phyloP scores from a whole-genome alignment of 1,140 invertebrate species.

The Luehdorfia chinensis region DNA sequence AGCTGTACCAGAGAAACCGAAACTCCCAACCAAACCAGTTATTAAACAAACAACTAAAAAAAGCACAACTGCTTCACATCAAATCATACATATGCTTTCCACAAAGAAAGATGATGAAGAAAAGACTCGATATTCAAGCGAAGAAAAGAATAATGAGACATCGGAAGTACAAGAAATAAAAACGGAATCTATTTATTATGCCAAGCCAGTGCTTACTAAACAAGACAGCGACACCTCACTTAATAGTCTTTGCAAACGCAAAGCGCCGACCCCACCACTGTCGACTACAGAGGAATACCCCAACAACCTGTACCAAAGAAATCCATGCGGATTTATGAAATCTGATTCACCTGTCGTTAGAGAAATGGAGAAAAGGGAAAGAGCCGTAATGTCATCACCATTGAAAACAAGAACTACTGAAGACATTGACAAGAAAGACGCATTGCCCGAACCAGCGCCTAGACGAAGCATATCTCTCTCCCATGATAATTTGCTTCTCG shows the following conservation, averaged over 20 bases:
- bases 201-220: constrained; percentile 71
- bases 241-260: constrained; percentile 74
- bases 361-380: constrained; percentile 85
- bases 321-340: constrained; percentile 77
- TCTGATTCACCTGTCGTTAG: constrained; percentile 83
- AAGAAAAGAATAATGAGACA: constrained; percentile 57
- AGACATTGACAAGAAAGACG: constrained; percentile 48
- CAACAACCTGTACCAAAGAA: constrained; percentile 76
- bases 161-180: constrained; percentile 49
- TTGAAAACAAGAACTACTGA: constrained; percentile 45
- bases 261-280: constrained; percentile 83
- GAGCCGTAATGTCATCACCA: constrained; percentile 72
- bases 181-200: constrained; percentile 60
- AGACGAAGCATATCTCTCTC: constrained; percentile 83
- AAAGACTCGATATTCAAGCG: constrained; percentile 38
- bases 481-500: constrained; percentile 82
- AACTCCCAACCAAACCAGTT: constrained; percentile 80
- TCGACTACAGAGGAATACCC: constrained; percentile 74
- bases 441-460: constrained; percentile 80
- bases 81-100: constrained; percentile 73
- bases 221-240: constrained; percentile 76
- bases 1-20: constrained; percentile 80
- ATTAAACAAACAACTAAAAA: constrained; percentile 70
- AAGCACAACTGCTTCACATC: constrained; percentile 51
- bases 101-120: constrained; percentile 49